Evolutionary conservation across 2,888 invertebrate species (phyloP).

Genomic region (Morpho achilles): DNA sequence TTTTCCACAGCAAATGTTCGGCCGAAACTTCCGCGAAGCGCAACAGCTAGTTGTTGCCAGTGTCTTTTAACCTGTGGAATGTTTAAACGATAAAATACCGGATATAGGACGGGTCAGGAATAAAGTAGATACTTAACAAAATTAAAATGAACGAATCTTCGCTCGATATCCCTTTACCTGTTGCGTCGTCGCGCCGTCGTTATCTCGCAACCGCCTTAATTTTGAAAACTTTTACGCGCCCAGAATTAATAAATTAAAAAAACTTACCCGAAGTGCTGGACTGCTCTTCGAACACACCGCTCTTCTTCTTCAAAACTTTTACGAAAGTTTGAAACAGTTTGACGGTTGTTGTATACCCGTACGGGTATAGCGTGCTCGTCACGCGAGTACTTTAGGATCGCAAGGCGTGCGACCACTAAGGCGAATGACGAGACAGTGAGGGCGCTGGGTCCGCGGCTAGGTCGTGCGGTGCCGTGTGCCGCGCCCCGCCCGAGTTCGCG

Average conservation of each 20-base stretch:
- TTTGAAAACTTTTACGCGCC: slow-evolving; percentile 58
- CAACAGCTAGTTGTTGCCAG: slow-evolving; percentile 25
- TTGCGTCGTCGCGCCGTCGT: slow-evolving; percentile 53
- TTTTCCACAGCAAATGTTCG: background rate
- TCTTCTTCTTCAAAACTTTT: slow-evolving; percentile 53
- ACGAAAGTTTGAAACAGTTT: slow-evolving; percentile 56
- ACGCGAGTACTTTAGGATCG: slow-evolving; percentile 40
- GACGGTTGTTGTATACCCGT: slow-evolving; percentile 44
- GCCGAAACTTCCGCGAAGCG: slow-evolving; percentile 8
- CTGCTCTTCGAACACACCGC: slow-evolving; percentile 41
- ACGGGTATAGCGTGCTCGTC: slow-evolving; percentile 45
- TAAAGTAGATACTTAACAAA: slow-evolving; percentile 50
- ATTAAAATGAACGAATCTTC: slow-evolving; percentile 39
- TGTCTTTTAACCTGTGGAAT: slow-evolving; percentile 4
- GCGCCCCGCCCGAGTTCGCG: slow-evolving; percentile 32
- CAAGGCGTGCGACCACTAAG: slow-evolving; percentile 42
- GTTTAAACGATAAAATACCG: slow-evolving; percentile 50
- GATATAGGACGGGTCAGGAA: slow-evolving; percentile 44
- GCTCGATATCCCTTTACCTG: slow-evolving; percentile 66
- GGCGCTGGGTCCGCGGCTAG: slow-evolving; percentile 23
- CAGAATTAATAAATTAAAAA: slow-evolving; percentile 33
- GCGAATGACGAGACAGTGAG: slow-evolving; percentile 45
- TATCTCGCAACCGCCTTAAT: slow-evolving; percentile 33
- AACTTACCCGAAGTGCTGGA: slow-evolving; percentile 55
- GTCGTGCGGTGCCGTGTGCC: slow-evolving; percentile 28